Evolutionary conservation across 2,888 invertebrate genomes (phyloP).

Genomic region (Operophtera brumata): DNA sequence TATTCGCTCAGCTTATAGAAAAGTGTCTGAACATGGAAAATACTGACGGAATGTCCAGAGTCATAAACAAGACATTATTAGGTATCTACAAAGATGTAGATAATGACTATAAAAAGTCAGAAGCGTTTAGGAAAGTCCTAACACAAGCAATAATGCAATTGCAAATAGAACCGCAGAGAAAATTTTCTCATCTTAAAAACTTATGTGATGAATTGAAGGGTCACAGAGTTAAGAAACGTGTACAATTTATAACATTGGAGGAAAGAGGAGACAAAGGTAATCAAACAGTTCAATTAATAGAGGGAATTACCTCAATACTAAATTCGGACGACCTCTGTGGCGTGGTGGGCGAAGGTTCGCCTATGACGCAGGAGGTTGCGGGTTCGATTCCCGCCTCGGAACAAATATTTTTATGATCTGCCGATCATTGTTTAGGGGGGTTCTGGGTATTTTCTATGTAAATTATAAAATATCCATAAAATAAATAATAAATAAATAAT

Average conservation of each 20-base stretch:
- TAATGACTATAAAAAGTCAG: conserved; percentile 43
- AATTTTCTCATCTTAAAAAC: conserved; percentile 52
- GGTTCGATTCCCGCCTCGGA: no score
- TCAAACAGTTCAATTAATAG: no score
- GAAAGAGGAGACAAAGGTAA: conserved; percentile 9
- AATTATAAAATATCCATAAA: no score
- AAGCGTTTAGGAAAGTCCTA: conserved; percentile 40
- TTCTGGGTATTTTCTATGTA: no score
- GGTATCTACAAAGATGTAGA: conserved; percentile 42
- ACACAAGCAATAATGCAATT: conserved; percentile 37
- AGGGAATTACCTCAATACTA: no score
- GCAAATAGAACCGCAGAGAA: conserved; percentile 43
- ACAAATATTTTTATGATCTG: no score
- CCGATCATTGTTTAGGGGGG: no score
- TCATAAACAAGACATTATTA: conserved; percentile 49
- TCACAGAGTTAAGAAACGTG: conserved; percentile 42
- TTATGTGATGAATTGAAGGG: conserved; percentile 49
- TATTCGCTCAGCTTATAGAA: conserved; percentile 47
- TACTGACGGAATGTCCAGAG: conserved; percentile 47
- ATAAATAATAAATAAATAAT: no score
- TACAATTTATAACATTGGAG: conserved; percentile 45
- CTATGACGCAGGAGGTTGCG: no score
- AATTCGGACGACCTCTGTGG: no score
- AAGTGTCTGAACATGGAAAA: conserved; percentile 46
- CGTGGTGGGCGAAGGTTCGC: no score